Evolutionary conservation across 1,140 invertebrate species (phyloP), one percentile per base, ranked within the genome.

Genomic region (Teleopsis dalmanni): DNA sequence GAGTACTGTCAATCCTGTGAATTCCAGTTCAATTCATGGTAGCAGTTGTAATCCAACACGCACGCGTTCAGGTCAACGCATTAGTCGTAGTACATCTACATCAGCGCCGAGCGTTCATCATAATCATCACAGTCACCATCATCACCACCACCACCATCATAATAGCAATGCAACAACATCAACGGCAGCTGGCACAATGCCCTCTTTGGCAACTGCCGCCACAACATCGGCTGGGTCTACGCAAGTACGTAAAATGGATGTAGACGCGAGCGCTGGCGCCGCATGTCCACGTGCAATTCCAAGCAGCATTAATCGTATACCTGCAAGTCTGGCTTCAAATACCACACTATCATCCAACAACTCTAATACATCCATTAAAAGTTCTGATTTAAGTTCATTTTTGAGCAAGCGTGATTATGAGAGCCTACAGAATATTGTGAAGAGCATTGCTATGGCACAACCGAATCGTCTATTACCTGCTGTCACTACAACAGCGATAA

Each of bases 1-100:
- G 43, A 93, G 89, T 36, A 93, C 90, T 11, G 82, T 91, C 3
- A 77, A 76, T 59, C 73, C 76, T 16, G 53, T 69, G 2, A 55
- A 35, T 35, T 19, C 3, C 31, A 37, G 31, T 22, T 48, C 48
- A 14, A 19, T 23, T 3, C 34, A 33, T 36, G 27, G 31, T 27
- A 25, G 19, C 31, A 5, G 14, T 3, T 16, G 26, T 31, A 10
- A 27, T 16, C 7, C 18, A 8, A 14, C 23, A 13, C 7, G 27
- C 34, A n/a, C 8, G 8, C 25, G 41, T 22, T 19, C 23, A 10
- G 18, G 22, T 19, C 25, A 25, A 31, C 41, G 41, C 3, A 29
- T 27, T 6, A 43, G 26, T 31, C 41, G 31, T 6, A 25, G 41
- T 19, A 43, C 27, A 5, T 29, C 27, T 43, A 25, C 25, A 2